These are phyloP conservation scores for Scaptodrosophila lebanonensis DNA, from an alignment of 1,140 invertebrate species.

Conservation along the genomic window DNA sequence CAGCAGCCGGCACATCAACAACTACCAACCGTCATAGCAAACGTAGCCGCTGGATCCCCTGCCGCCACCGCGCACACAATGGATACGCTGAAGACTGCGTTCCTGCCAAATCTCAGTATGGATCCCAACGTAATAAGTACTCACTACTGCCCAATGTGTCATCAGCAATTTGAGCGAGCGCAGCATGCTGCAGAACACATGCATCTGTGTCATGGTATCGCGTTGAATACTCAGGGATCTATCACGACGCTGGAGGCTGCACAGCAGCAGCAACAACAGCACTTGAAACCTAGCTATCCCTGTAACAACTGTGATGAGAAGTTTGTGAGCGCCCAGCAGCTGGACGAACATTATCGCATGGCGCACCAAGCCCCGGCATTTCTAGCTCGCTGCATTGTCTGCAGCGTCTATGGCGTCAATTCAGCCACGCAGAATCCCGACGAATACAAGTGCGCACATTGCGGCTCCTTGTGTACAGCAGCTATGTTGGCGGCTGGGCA, in stretches of 20 bases:
- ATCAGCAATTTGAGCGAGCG: slow-evolving; percentile 63
- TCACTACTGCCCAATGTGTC: slow-evolving; percentile 71
- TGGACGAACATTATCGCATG: slow-evolving; percentile 69
- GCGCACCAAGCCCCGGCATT: slow-evolving; percentile 64
- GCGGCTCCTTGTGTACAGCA: slow-evolving; percentile 61
- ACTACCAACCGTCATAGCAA: slow-evolving; percentile 47
- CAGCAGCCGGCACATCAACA: slow-evolving; percentile 31
- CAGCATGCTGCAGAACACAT: slow-evolving; percentile 67
- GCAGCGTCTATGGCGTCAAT: slow-evolving; percentile 67
- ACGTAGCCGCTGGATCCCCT: slow-evolving; percentile 5
- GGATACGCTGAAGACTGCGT: slow-evolving; percentile 72
- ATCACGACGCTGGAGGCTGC: slow-evolving; percentile 50
- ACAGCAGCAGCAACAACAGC: slow-evolving; percentile 47
- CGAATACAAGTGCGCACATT: slow-evolving; percentile 71
- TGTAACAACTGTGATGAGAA: slow-evolving; percentile 73
- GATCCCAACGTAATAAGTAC: slow-evolving; percentile 58
- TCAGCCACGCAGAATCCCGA: slow-evolving; percentile 67
- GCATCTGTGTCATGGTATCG: slow-evolving; percentile 66
- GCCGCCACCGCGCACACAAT: slow-evolving; percentile 34
- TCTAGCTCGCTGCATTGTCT: slow-evolving; percentile 63
- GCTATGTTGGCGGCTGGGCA: slow-evolving; percentile 61
- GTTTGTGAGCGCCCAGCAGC: slow-evolving; percentile 57
- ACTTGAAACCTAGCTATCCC: slow-evolving; percentile 52
- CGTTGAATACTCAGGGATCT: slow-evolving; percentile 46
- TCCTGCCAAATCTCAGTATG: slow-evolving; percentile 75